Base-by-base conservation (phyloP, 2,888 invertebrate genomes). In the Baccha elongata region DNA sequence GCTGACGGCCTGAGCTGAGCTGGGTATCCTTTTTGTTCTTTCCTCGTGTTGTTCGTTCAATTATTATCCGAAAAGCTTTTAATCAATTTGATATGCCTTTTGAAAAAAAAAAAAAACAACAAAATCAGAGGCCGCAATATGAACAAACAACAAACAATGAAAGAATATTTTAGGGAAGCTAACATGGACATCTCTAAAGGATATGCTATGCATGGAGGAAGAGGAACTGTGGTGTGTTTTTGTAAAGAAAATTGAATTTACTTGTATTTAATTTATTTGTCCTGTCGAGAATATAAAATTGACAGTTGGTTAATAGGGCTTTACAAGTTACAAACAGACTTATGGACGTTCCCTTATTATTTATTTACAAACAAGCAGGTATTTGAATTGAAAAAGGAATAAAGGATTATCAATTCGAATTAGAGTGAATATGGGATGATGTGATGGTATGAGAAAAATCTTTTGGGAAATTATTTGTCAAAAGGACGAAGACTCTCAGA, bases 71-170 rank as follows among this genome's bases (percentile, higher is more conserved):
- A 64, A 83, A 83, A 83, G 78, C 83, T 83, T 83, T 83, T 78
- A 83, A 78, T 78, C 83, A 78, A 83, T 83, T 83, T 76, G 75
- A 72, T 75, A 72, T 76, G 46, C 68, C 55, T 62, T 69, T 65
- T 62, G 65, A 64, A 64, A 32, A 17, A 10, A 50, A 17, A 11
- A 29, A 32, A 21, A 62, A 69, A 15, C 3, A 58, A 53, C 13
- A 35, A 72, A 53, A 64, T 55, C 68, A 42, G 42, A 50, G 69
- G 48, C 26, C 58, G 26, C 35, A 60, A 60, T 29, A 26, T 44
- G 26, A 60, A 21, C 35, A 58, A 11, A 60, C 29, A 32, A 3
- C 29, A 60, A 60, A 44, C 21, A 32, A 26, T 60, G 37, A 44
- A 40, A 11, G 52, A 50, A 21, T 32, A 55, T 40, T 55, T 55